These are phyloP conservation scores for Theonella swinhoei DNA, from an alignment of 37 sponge, comb jelly and placozoan genomes.

Conservation along the genomic window DNA sequence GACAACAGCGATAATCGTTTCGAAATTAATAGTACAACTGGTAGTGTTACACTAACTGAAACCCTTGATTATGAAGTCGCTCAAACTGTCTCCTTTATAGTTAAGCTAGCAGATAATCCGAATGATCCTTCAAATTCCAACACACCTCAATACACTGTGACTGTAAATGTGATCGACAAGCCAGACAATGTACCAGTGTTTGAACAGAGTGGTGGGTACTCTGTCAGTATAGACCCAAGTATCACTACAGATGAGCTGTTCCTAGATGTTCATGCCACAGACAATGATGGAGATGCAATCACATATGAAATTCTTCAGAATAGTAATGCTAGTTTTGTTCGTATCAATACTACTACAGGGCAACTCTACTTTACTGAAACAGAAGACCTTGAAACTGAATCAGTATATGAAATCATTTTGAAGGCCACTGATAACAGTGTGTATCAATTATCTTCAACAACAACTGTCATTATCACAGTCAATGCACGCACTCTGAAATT, in stretches of 20 bases:
- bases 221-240: conserved; percentile 14
- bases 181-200: conserved; percentile 47
- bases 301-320: conserved; percentile 11
- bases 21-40: background rate
- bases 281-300: conserved; percentile 23
- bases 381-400: conserved; percentile 1
- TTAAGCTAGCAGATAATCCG: background rate
- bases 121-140: background rate
- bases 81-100: background rate
- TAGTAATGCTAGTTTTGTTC: background rate
- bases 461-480: background rate
- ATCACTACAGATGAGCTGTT: conserved; percentile 7
- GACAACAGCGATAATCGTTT: background rate
- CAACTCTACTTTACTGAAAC: background rate
- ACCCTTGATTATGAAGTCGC: conserved; percentile 50
- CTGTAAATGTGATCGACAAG: conserved; percentile 18
- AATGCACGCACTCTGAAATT: background rate
- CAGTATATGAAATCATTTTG: background rate
- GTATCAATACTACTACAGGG: conserved; percentile 20
- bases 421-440: background rate
- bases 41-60: background rate
- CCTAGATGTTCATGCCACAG: conserved; percentile 19
- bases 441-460: background rate
- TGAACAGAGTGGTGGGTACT: background rate
- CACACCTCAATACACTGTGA: background rate